These are phyloP conservation scores for Hormaphis cornu DNA, from an alignment of 1,140 invertebrate species.

Conservation along the genomic window DNA sequence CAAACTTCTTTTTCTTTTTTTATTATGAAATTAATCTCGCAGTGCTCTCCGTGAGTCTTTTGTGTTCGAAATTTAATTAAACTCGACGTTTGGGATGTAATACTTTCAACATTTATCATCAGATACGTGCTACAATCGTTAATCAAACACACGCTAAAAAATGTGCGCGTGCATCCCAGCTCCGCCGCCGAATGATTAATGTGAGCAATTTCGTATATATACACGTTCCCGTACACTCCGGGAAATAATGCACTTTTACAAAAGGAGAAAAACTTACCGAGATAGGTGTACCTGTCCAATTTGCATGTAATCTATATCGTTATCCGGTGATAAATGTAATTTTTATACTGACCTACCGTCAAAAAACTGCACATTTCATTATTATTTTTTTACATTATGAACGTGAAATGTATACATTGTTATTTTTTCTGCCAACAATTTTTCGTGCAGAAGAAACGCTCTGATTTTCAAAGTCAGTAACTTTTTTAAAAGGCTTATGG, in stretches of 20 bases:
- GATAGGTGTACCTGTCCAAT: no score
- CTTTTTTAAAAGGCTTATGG: no score
- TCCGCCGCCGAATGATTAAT: slow-evolving; percentile 23
- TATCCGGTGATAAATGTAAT: no score
- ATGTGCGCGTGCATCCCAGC: not conserved
- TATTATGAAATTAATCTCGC: slow-evolving; percentile 11
- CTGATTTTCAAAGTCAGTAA: no score
- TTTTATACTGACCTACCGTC: no score
- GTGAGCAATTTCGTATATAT: slow-evolving; percentile 4
- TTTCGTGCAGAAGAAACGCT: no score
- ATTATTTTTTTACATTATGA: no score
- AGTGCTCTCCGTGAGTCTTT: not conserved
- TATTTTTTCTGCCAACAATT: no score
- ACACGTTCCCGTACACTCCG: no score
- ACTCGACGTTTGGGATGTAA: slow-evolving; percentile 5
- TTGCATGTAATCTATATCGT: no score
- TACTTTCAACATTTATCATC: slow-evolving; percentile 20
- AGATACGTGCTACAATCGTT: not conserved
- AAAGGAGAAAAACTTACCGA: not conserved
- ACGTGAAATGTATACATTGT: no score
- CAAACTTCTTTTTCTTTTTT: not conserved
- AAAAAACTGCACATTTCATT: no score
- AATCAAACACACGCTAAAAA: slow-evolving; percentile 28
- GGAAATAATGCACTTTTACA: not conserved
- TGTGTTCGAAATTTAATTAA: slow-evolving; percentile 19